These are phyloP conservation scores for Rallus limicola DNA, from an alignment of 2,113 vertebrate genomes.

Conservation along the genomic window DNA sequence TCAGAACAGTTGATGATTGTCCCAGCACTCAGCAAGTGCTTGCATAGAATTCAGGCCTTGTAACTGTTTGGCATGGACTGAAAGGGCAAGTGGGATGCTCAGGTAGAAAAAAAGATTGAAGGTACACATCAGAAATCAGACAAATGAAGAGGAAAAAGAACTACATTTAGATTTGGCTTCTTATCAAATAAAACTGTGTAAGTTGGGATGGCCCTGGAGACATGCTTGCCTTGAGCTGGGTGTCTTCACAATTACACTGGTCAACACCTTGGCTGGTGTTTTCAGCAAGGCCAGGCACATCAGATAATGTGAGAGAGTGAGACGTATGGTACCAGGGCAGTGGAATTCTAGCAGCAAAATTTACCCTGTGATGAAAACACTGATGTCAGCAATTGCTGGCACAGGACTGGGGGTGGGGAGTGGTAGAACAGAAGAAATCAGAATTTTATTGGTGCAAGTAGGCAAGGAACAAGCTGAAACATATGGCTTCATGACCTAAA, in stretches of 20 bases:
- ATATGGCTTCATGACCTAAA: not conserved
- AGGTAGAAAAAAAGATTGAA: not conserved
- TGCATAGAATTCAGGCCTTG: not conserved
- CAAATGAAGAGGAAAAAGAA: not conserved
- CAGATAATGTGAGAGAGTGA: not conserved
- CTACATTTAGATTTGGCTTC: not conserved
- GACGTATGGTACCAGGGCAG: not conserved
- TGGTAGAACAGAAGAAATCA: not conserved
- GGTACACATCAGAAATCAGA: not conserved
- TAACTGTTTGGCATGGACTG: not conserved
- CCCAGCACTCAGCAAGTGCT: not conserved
- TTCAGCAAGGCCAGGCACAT: not conserved
- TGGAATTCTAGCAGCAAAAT: not conserved
- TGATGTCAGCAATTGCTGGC: not conserved
- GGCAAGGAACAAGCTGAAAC: not conserved
- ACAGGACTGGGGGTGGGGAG: not conserved
- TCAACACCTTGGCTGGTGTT: not conserved
- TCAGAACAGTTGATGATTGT: not conserved
- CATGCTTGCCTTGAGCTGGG: not conserved
- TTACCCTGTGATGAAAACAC: not conserved
- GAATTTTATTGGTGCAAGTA: not conserved
- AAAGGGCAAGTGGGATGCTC: not conserved
- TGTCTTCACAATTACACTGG: not conserved
- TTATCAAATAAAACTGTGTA: fast-evolving
- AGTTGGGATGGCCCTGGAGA: not conserved